Percentiles rank a stretch among this genome's conserved stretches.
Evolutionary conservation across 2,797 vertebrate genomes (phyloP).

Genomic region (Potorous gilbertii): DNA sequence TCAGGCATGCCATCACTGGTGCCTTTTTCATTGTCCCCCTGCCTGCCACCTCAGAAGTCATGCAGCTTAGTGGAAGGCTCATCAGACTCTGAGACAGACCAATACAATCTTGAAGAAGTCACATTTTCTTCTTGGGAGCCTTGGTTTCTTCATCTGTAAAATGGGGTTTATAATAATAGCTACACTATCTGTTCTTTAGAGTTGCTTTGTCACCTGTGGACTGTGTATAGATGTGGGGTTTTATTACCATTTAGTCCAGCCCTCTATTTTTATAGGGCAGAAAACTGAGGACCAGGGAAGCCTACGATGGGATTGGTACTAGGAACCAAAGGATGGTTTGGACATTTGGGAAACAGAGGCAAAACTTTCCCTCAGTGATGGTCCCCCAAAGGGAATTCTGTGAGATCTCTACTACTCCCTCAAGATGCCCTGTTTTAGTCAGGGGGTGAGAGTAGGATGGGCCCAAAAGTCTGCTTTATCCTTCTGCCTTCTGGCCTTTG

Average conservation of each 20-base stretch:
- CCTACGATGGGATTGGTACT: not conserved
- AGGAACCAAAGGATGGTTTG: not conserved
- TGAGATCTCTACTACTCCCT: not conserved
- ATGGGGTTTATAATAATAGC: not conserved
- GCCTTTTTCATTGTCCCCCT: not conserved
- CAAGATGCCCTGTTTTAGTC: not conserved
- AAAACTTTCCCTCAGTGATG: not conserved
- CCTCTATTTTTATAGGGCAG: not conserved
- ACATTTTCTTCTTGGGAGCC: not conserved
- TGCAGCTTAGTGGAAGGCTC: not conserved
- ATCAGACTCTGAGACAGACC: not conserved
- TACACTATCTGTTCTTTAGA: not conserved
- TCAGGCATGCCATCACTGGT: not conserved
- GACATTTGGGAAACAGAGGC: not conserved
- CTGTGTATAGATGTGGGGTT: not conserved
- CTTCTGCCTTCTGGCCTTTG: not conserved
- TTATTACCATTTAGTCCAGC: not conserved
- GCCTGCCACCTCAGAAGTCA: too few species aligned
- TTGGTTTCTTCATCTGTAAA: not conserved
- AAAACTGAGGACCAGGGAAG: not conserved
- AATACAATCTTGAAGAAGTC: not conserved
- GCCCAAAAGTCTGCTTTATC: not conserved
- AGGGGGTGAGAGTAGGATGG: not conserved
- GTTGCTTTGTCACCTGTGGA: not conserved
- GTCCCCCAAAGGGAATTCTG: not conserved